Conservation (phyloP, 2,888 invertebrate species). For the Drosophila macrospina region DNA sequence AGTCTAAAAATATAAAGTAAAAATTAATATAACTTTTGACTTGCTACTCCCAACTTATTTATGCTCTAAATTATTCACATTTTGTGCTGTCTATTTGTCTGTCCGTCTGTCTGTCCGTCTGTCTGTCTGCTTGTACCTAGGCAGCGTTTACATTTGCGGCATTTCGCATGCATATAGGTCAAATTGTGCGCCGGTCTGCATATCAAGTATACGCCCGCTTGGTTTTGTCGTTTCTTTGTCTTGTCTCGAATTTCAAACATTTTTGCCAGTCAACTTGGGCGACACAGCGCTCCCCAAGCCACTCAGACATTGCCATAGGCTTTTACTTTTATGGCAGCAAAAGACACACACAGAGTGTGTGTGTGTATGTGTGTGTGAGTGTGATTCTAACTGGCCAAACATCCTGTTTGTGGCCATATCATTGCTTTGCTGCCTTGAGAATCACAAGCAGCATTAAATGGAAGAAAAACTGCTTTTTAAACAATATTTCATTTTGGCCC, state of each 20-base stretch:
- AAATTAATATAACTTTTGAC: constrained; percentile 31
- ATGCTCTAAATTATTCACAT: constrained; percentile 71
- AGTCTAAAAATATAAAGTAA: background rate
- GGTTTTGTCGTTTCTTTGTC: constrained; percentile 60
- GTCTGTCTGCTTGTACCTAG: constrained; percentile 5
- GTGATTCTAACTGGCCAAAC: constrained; percentile 20
- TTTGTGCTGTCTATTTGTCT: constrained; percentile 37
- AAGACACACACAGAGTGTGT: constrained; percentile 16
- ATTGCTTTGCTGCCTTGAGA: constrained; percentile 19
- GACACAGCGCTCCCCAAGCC: constrained; percentile 20
- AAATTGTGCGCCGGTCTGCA: constrained; percentile 66
- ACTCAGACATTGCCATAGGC: constrained; percentile 41
- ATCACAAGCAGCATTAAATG: too few relatives aligned
- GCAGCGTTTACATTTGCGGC: constrained; percentile 13
- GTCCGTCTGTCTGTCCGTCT: constrained; percentile 11
- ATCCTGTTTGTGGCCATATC: constrained; percentile 36
- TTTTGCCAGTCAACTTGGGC: constrained; percentile 76
- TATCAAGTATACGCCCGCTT: constrained; percentile 70
- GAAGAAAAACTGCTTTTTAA: background rate
- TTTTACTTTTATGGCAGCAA: constrained; percentile 57
- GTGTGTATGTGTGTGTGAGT: background rate
- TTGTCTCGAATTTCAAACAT: constrained; percentile 64
- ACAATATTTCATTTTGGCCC: background rate
- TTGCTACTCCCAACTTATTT: constrained; percentile 32
- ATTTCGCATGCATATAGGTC: constrained; percentile 69